Evolutionary conservation across 2,113 vertebrate genomes (phyloP).

Genomic region (Neodon shergylaensis): DNA sequence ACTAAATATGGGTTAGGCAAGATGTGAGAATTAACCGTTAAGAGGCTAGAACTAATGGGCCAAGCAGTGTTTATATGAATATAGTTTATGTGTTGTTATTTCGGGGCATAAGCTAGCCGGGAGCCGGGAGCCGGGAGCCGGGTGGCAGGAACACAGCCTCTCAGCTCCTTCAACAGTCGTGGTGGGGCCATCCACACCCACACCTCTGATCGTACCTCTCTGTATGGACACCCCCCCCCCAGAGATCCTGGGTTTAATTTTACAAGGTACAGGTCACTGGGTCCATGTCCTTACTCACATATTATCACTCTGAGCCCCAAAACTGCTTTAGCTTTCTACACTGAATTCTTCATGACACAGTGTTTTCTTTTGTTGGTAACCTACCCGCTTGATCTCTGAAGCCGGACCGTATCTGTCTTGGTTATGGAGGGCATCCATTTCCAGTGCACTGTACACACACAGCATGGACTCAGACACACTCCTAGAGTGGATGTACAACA

Average conservation of each 20-base stretch:
- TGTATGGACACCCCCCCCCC: not conserved
- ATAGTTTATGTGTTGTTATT: too few relatives aligned
- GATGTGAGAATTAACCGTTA: too few relatives aligned
- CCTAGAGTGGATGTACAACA: rapidly evolving
- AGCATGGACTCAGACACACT: not conserved
- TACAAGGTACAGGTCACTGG: slow-evolving; percentile 56
- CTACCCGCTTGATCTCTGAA: not conserved
- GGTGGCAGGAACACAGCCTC: too few relatives aligned
- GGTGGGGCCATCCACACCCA: slow-evolving; percentile 52
- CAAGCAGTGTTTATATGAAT: too few relatives aligned
- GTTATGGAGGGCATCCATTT: not conserved
- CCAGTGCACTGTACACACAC: not conserved
- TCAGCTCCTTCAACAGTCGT: not conserved
- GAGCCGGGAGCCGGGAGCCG: too few relatives aligned
- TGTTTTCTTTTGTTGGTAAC: not conserved
- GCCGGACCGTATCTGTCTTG: rapidly evolving
- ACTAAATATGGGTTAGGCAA: too few relatives aligned
- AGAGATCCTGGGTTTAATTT: slow-evolving; percentile 53
- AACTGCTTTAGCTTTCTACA: rapidly evolving
- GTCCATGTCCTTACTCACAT: slow-evolving; percentile 21
- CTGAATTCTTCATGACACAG: not conserved
- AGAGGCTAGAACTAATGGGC: too few relatives aligned
- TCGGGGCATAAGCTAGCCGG: too few relatives aligned
- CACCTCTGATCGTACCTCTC: slow-evolving; percentile 32
- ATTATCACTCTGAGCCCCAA: not conserved